Evolutionary conservation across 1,140 invertebrate genomes (phyloP), one percentile per base, ranked within the genome.

Genomic region (Lerema accius): DNA sequence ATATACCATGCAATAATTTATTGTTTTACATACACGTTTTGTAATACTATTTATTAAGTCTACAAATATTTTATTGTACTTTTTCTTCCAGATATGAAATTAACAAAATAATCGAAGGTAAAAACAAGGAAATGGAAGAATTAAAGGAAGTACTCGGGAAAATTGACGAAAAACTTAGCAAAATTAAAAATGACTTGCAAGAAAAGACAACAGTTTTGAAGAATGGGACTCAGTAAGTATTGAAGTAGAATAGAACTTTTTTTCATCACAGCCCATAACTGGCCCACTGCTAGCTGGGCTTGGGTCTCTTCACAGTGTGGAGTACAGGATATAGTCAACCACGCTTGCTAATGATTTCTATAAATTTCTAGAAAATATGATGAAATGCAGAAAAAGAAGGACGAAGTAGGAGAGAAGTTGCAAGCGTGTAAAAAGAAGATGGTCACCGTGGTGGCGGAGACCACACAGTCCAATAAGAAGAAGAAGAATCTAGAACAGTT

Each of bases 391-490:
- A 92, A 92, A 43, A 83, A 92, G 9, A 94, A 93, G 53, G 94
- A 95, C 39, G 92, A 93, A 40, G 79, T 92, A 19, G 89, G 89
- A 11, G 90, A 89, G 28, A 91, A 92, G 13, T 92, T 94, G 56
- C 92, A 94, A 49, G 86, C 90, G 13, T 91, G 93, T 15, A 93
- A 93, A 13, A 94, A 93, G 45, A 92, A 93, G 48, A 93, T 94
- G 63, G 92, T 94, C 39, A 91, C 93, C 14, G 80, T 95, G 11
- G 92, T 94, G 73, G 93, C 92, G 0, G 93, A 95, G 66, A 89
- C 93, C 60, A 83, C 94, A 48, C 92, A 94, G 76, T 91, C 91
- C 15, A 94, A 94, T 71, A 93, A 95, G 82, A 92, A 93, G 69
- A 85, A 94, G 79, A 94, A 96, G 89, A 93, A 94, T 73, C 91